Evolutionary conservation across 2,888 invertebrate genomes (phyloP).

Genomic region (Oscheius sp.): DNA sequence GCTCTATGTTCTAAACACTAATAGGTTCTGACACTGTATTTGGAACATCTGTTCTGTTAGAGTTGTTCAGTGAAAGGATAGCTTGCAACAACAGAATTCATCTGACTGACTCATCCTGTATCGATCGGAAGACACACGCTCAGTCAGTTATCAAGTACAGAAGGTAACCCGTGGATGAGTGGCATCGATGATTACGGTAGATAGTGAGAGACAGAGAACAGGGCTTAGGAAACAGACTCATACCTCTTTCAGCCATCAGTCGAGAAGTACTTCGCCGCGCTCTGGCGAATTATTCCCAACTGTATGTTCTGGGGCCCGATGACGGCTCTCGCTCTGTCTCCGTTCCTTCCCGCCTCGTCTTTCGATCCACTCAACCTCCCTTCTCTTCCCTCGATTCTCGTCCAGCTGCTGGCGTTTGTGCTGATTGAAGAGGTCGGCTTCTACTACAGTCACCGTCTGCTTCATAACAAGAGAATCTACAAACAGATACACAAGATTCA

Average conservation of each 20-base stretch:
- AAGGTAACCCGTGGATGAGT: no score
- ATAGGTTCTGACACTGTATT: no score
- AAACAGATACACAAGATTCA: constrained; percentile 87
- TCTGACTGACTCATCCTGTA: no score
- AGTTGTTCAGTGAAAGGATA: no score
- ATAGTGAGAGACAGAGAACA: no score
- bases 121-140: no score
- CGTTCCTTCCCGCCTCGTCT: neutral
- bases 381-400: neutral
- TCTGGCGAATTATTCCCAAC: constrained; percentile 16
- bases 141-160: no score
- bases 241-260: constrained; percentile 23
- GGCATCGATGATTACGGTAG: no score
- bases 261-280: constrained; percentile 1
- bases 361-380: constrained; percentile 15
- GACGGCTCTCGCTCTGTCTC: constrained; percentile 6
- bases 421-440: constrained; percentile 84
- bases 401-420: constrained; percentile 79
- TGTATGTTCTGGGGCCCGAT: constrained; percentile 4
- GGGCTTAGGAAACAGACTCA: no score
- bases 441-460: constrained; percentile 84
- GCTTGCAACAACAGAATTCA: no score
- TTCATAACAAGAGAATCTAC: constrained; percentile 83
- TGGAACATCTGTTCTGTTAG: no score
- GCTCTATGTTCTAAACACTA: no score